phyloP scores from a whole-genome alignment of 2,888 invertebrate genomes.

The Allygus modestus region DNA sequence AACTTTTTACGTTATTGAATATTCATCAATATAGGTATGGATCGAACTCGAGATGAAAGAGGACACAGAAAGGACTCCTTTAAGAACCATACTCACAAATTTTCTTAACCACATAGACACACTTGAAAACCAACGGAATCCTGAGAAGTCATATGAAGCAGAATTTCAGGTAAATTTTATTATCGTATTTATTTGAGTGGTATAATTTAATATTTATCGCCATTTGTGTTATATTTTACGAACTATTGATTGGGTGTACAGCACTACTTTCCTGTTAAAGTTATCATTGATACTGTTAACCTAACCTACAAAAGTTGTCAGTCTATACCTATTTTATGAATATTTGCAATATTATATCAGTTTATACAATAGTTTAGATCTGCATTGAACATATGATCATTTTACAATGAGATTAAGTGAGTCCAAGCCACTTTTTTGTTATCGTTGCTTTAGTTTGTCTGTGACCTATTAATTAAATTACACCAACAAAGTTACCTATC shows the following conservation, averaged over 20 bases:
- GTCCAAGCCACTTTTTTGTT: no score
- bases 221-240: neutral
- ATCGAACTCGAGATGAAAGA: conserved; percentile 63
- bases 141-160: conserved; percentile 74
- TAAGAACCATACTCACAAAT: conserved; percentile 75
- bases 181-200: neutral
- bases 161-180: conserved; percentile 74
- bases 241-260: neutral
- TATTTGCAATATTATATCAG: no score
- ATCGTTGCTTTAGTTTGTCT: no score
- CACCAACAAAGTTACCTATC: no score
- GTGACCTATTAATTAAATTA: no score
- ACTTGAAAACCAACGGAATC: conserved; percentile 73
- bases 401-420: no score
- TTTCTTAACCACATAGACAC: conserved; percentile 76
- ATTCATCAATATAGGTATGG: conserved; percentile 38
- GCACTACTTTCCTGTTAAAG: conserved; percentile 3
- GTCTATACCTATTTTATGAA: conserved; percentile 1
- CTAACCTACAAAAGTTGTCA: neutral
- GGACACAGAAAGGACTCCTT: conserved; percentile 72
- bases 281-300: neutral
- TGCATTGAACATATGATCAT: no score
- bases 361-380: no score
- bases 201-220: neutral
- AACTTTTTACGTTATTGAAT: conserved; percentile 1